A percentile compares a stretch with the other conserved stretches of the same genome.
These are phyloP conservation scores for Cynaeus angustus DNA, from an alignment of 2,888 invertebrate genomes.

Conservation along the genomic window DNA sequence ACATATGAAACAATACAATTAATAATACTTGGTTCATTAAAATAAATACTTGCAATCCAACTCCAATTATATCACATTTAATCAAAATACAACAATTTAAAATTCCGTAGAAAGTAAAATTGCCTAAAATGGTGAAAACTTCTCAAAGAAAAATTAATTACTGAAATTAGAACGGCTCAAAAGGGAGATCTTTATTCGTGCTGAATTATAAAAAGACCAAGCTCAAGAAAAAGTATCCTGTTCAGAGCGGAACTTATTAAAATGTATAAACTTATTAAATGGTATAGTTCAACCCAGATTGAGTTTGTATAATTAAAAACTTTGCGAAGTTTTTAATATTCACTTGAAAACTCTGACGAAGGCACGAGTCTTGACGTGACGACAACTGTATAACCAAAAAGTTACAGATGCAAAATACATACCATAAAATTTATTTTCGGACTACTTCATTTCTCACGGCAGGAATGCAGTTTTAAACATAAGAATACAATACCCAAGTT, in stretches of 20 bases:
- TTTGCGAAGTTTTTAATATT: constrained; percentile 34
- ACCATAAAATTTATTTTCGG: too few relatives aligned
- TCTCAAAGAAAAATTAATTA: constrained; percentile 39
- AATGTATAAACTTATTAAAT: constrained; percentile 45
- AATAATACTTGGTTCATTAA: too few relatives aligned
- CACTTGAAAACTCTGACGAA: constrained; percentile 20
- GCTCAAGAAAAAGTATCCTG: neutral
- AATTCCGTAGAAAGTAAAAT: constrained; percentile 1
- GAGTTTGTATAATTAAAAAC: constrained; percentile 45
- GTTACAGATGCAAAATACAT: too few relatives aligned
- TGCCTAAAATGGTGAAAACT: constrained; percentile 8
- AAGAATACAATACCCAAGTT: neutral
- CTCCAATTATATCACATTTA: neutral
- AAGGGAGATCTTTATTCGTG: constrained; percentile 25
- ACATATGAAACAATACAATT: too few relatives aligned
- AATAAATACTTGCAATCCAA: neutral
- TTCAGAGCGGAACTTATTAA: constrained; percentile 31
- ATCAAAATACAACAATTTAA: neutral
- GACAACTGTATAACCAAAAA: too few relatives aligned
- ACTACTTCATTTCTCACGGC: too few relatives aligned
- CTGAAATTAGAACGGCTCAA: constrained; percentile 22
- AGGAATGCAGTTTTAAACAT: constrained; percentile 9
- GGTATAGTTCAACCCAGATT: constrained; percentile 38
- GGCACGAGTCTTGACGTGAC: neutral
- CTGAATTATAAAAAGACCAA: constrained; percentile 22